phyloP scores from a whole-genome alignment of 2,888 invertebrate species.

The Philaethria dido region DNA sequence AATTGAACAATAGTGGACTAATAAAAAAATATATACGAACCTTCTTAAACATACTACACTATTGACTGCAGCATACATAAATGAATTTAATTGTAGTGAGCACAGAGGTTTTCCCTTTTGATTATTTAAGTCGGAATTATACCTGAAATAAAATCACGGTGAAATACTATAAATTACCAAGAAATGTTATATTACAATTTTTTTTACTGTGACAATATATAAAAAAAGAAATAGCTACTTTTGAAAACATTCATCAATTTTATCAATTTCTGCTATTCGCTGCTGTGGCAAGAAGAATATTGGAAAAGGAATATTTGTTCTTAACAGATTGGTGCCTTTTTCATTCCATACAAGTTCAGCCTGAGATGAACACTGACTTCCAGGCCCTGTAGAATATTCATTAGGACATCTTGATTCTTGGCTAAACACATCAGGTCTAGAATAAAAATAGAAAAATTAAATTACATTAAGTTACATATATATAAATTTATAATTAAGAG shows the following conservation, averaged over 20 bases:
- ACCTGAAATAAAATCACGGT: constrained; percentile 64
- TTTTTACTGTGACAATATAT: not conserved
- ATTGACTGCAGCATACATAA: constrained; percentile 95
- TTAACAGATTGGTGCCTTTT: constrained; percentile 88
- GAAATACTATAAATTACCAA: not conserved
- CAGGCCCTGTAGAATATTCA: constrained; percentile 82
- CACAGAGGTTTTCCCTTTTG: constrained; percentile 90
- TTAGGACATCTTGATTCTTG: constrained; percentile 94
- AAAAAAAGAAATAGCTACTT: constrained; percentile 56
- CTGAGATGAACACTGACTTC: constrained; percentile 76
- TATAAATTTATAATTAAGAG: not conserved
- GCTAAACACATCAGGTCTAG: constrained; percentile 66
- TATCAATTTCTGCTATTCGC: constrained; percentile 80
- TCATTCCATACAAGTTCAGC: constrained; percentile 93
- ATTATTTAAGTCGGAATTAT: constrained; percentile 87
- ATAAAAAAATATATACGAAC: constrained; percentile 48
- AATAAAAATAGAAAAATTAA: not conserved
- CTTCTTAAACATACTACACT: constrained; percentile 92
- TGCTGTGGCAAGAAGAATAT: constrained; percentile 88
- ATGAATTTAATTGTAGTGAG: constrained; percentile 92
- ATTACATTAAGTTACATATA: not conserved
- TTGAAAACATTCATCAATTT: constrained; percentile 85
- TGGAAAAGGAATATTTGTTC: constrained; percentile 93
- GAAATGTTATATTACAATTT: too few relatives aligned
- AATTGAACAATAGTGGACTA: too few relatives aligned